Evolutionary conservation across 2,797 vertebrate species (phyloP).

Genomic region (Hirundo rustica): DNA sequence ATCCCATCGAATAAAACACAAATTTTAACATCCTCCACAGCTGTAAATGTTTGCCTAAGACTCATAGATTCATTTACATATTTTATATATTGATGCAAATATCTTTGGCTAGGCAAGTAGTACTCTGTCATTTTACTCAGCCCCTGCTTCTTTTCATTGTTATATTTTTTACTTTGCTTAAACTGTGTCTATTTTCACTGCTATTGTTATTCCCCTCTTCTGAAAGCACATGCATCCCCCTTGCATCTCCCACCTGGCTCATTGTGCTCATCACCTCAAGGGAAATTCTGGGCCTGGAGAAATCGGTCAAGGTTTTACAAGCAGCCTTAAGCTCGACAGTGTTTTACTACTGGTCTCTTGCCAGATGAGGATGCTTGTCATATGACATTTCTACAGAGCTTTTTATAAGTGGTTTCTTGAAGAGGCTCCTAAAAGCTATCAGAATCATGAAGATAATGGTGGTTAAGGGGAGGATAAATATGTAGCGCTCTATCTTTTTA

Average conservation of each 20-base stretch:
- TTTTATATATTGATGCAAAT: slow-evolving; percentile 59
- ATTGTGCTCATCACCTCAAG: not conserved
- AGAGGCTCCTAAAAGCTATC: not conserved
- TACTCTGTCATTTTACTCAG: not conserved
- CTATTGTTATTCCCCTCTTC: not conserved
- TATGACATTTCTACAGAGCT: not conserved
- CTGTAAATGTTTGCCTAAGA: slow-evolving; percentile 42
- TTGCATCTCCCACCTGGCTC: not conserved
- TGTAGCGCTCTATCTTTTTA: not conserved
- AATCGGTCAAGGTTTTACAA: not conserved
- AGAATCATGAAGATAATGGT: not conserved
- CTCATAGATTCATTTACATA: slow-evolving; percentile 22
- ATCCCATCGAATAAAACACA: slow-evolving; percentile 5
- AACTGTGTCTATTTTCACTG: not conserved
- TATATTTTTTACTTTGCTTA: not conserved
- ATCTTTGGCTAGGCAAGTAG: slow-evolving; percentile 24
- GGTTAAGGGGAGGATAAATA: not conserved
- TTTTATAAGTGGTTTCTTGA: not conserved
- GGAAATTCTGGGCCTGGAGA: not conserved
- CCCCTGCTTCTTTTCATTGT: not conserved
- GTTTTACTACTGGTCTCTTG: not conserved
- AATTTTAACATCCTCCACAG: slow-evolving; percentile 30
- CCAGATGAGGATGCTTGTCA: not conserved
- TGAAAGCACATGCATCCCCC: not conserved
- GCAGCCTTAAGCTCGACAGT: not conserved